phyloP scores from a whole-genome alignment of 1,140 invertebrate genomes.

The Eumaeus atala region DNA sequence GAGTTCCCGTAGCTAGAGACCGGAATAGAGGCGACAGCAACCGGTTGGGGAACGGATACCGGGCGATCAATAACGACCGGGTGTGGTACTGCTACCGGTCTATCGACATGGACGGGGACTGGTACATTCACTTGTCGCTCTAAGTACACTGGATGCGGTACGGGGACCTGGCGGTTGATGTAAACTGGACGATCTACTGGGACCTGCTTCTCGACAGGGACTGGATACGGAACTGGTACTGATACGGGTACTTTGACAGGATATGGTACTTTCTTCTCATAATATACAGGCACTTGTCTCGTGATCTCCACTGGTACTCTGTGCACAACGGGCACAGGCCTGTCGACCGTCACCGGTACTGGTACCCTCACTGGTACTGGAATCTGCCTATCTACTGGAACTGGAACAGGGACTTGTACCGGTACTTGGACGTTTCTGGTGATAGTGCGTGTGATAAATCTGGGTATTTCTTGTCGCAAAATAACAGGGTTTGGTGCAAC shows the following conservation, averaged over 20 bases:
- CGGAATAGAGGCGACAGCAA: constrained; percentile 33
- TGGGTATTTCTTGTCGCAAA: constrained; percentile 76
- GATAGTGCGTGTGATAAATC: constrained; percentile 72
- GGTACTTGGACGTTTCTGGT: constrained; percentile 76
- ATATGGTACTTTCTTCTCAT: constrained; percentile 57
- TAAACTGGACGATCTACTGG: constrained; percentile 64
- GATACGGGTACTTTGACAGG: constrained; percentile 54
- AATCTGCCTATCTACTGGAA: constrained; percentile 64
- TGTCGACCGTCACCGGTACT: constrained; percentile 63
- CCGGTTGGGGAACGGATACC: constrained; percentile 52
- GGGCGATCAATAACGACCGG: constrained; percentile 55
- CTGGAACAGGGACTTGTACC: constrained; percentile 75
- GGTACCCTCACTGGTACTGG: constrained; percentile 70
- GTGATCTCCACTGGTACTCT: constrained; percentile 72
- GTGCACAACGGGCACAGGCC: constrained; percentile 54
- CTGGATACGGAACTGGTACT: constrained; percentile 60
- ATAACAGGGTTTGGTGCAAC: constrained; percentile 75
- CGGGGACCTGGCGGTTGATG: constrained; percentile 55
- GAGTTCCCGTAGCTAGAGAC: constrained; percentile 17
- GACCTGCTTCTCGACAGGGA: constrained; percentile 58
- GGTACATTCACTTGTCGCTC: constrained; percentile 54
- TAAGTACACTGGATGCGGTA: constrained; percentile 55
- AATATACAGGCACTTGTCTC: constrained; percentile 76
- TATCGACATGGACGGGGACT: constrained; percentile 53
- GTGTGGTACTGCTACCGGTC: constrained; percentile 57